Percentiles rank a stretch among this genome's conserved stretches.
These are phyloP conservation scores for Brachypteracias leptosomus DNA, from an alignment of 2,113 vertebrate genomes.

Conservation along the genomic window DNA sequence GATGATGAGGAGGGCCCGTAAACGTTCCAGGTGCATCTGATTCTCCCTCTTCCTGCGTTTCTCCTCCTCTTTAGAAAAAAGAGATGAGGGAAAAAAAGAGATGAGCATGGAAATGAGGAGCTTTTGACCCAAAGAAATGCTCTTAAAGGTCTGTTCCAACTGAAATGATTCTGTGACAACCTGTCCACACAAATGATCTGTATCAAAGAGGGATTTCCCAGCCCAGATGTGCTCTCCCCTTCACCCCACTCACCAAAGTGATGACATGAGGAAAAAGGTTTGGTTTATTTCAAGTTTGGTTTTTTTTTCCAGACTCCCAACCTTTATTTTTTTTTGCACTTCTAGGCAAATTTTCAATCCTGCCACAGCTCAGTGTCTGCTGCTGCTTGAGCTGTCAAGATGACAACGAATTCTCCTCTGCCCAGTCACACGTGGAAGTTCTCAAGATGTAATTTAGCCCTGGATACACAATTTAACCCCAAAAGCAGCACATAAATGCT, in stretches of 20 bases:
- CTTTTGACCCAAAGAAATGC: neutral
- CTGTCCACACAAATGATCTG: neutral
- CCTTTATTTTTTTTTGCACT: neutral
- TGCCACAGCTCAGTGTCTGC: neutral
- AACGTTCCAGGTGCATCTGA: conserved; percentile 87
- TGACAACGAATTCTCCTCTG: neutral
- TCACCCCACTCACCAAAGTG: neutral
- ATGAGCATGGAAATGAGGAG: neutral
- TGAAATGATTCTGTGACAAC: neutral
- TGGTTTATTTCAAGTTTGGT: neutral
- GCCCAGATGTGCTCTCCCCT: neutral
- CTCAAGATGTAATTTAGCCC: neutral
- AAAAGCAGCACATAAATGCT: neutral
- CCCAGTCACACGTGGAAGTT: neutral
- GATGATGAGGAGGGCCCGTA: conserved; percentile 83
- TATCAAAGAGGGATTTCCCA: neutral
- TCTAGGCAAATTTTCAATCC: neutral
- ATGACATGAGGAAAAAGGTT: neutral
- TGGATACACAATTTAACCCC: neutral
- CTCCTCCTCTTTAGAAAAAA: conserved; percentile 78
- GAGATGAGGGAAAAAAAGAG: neutral
- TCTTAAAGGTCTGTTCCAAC: no score
- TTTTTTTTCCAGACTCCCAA: neutral
- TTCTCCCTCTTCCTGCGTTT: conserved; percentile 84
- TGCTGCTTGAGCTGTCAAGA: neutral